A percentile compares a stretch with the other conserved stretches of the same genome.
phyloP scores from a whole-genome alignment of 2,797 vertebrate species.

The Tapera naevia region DNA sequence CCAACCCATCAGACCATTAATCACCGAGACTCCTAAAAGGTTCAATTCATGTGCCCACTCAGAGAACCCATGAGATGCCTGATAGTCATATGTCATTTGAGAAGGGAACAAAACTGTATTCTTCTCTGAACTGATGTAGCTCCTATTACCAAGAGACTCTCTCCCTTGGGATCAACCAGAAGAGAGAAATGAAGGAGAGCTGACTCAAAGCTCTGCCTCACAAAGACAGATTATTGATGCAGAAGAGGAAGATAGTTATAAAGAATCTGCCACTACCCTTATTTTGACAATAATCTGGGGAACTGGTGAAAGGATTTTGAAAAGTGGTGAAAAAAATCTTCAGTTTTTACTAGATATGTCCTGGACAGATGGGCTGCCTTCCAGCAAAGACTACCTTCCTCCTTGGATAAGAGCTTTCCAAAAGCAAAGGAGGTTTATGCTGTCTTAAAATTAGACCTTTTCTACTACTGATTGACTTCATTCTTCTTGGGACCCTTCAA shows the following conservation, averaged over 20 bases:
- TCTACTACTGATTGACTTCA: not conserved
- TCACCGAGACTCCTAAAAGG: constrained; percentile 47
- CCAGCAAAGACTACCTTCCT: not conserved
- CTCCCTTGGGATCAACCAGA: constrained; percentile 28
- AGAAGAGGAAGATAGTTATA: not conserved
- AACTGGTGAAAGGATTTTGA: not conserved
- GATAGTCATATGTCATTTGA: constrained; percentile 60
- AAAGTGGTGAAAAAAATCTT: not conserved
- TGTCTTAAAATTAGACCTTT: not conserved
- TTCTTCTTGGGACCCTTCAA: not conserved
- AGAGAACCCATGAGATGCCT: constrained; percentile 53
- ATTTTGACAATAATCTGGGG: not conserved
- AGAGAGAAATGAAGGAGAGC: constrained; percentile 27
- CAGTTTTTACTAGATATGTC: not conserved
- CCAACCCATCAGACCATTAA: constrained; percentile 55
- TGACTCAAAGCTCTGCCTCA: constrained; percentile 30
- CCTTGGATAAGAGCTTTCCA: not conserved
- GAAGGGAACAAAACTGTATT: constrained; percentile 49
- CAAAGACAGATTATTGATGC: constrained; percentile 10
- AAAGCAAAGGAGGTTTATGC: not conserved
- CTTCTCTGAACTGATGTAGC: constrained; percentile 45
- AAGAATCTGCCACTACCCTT: not conserved
- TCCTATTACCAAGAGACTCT: constrained; percentile 49
- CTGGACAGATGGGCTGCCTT: not conserved
- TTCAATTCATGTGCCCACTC: constrained; percentile 59